These are phyloP conservation scores for Limnephilus marmoratus DNA, from an alignment of 2,888 invertebrate species.

Conservation along the genomic window DNA sequence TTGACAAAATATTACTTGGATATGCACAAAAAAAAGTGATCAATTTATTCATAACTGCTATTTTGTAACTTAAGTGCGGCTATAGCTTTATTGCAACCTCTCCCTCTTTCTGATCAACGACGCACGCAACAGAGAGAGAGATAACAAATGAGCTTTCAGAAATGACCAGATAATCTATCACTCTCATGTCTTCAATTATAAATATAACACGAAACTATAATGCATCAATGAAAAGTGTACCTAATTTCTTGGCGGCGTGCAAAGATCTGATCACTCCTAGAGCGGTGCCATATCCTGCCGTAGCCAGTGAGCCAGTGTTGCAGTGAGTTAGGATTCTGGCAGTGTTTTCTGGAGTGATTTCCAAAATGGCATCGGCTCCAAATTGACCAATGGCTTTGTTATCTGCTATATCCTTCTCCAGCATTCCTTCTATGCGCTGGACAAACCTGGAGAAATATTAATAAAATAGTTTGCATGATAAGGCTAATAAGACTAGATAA, in stretches of 20 bases:
- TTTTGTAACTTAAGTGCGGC: neutral
- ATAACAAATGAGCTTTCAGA: neutral
- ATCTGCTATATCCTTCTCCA: slow-evolving; percentile 90
- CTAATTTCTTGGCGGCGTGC: slow-evolving; percentile 82
- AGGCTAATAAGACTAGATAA: no score
- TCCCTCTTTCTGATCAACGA: neutral
- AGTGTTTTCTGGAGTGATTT: slow-evolving; percentile 75
- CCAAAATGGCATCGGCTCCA: slow-evolving; percentile 89
- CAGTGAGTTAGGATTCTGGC: slow-evolving; percentile 95
- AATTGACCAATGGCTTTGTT: slow-evolving; percentile 91
- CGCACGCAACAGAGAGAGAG: neutral
- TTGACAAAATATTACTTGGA: neutral
- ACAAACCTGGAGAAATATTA: slow-evolving; percentile 80
- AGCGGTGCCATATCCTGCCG: slow-evolving; percentile 97
- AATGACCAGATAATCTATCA: neutral
- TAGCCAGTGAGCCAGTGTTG: slow-evolving; percentile 98
- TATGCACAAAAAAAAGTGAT: neutral
- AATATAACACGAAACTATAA: neutral
- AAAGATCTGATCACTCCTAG: slow-evolving; percentile 95
- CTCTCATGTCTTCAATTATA: neutral
- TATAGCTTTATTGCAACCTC: neutral
- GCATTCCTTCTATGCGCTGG: slow-evolving; percentile 86
- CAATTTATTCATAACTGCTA: neutral
- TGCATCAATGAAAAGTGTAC: slow-evolving; percentile 72
- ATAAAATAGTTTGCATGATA: neutral